Evolutionary conservation across 1,140 invertebrate genomes (phyloP).

Genomic region (Antheraea pernyi): DNA sequence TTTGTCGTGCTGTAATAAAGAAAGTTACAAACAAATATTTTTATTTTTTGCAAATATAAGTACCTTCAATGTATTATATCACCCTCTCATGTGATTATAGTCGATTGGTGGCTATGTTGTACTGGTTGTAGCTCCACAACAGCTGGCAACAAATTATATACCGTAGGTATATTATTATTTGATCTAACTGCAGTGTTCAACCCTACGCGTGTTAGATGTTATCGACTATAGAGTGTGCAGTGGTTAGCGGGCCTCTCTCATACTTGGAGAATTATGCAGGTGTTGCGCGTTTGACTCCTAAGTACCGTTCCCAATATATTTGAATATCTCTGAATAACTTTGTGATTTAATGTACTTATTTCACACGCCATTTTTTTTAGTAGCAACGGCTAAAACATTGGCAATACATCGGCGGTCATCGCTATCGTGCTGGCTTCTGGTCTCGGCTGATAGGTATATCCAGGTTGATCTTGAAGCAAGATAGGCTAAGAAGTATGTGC

Average conservation of each 20-base stretch:
- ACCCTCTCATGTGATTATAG: no score
- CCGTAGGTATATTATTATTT: neutral
- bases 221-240: conserved; percentile 4
- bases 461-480: no score
- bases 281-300: conserved; percentile 9
- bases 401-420: no score
- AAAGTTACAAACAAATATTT: no score
- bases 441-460: no score
- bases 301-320: neutral
- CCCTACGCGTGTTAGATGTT: conserved; percentile 4
- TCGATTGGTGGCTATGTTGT: neutral
- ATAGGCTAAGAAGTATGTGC: no score
- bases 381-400: no score
- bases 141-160: neutral
- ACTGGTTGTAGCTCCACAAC: neutral
- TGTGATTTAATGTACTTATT: neutral
- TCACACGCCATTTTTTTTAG: neutral
- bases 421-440: no score
- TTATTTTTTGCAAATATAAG: no score
- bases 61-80: no score
- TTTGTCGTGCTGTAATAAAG: no score
- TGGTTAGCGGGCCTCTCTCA: conserved; percentile 7
- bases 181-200: neutral
- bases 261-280: conserved; percentile 6
- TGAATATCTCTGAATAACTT: neutral